These are phyloP conservation scores for Belgica antarctica DNA, from an alignment of 2,888 invertebrate species.

Conservation along the genomic window DNA sequence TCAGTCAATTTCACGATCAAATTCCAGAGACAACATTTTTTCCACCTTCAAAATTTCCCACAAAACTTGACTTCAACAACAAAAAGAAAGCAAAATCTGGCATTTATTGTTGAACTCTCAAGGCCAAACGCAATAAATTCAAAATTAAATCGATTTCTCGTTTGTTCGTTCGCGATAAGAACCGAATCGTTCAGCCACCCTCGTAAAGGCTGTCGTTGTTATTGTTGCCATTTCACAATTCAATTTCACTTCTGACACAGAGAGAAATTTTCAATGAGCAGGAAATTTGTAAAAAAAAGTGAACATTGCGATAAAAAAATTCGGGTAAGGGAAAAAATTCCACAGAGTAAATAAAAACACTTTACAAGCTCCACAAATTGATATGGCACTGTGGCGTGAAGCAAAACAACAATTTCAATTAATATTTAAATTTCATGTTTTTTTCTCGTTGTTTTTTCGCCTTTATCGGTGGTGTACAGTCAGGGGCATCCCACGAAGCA, in stretches of 20 bases:
- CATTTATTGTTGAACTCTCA: slow-evolving; percentile 22
- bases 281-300: no score
- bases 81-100: no score
- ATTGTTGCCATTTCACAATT: slow-evolving; percentile 8
- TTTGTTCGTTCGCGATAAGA: not conserved
- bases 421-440: slow-evolving; percentile 25
- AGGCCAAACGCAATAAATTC: slow-evolving; percentile 13
- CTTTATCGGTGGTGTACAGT: not conserved
- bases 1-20: no score
- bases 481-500: not conserved
- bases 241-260: not conserved
- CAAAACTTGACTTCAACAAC: no score
- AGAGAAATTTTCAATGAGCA: no score
- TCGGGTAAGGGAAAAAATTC: not conserved
- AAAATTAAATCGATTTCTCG: slow-evolving; percentile 15
- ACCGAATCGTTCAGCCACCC: not conserved
- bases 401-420: slow-evolving; percentile 26
- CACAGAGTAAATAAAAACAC: slow-evolving; percentile 1
- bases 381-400: not conserved
- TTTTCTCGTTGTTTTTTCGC: not conserved
- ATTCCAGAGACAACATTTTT: no score
- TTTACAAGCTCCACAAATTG: slow-evolving; percentile 23
- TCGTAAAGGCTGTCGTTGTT: not conserved
- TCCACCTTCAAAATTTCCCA: no score
- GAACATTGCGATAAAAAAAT: not conserved